phyloP scores from a whole-genome alignment of 2,888 invertebrate species.

The Cephus runcator region DNA sequence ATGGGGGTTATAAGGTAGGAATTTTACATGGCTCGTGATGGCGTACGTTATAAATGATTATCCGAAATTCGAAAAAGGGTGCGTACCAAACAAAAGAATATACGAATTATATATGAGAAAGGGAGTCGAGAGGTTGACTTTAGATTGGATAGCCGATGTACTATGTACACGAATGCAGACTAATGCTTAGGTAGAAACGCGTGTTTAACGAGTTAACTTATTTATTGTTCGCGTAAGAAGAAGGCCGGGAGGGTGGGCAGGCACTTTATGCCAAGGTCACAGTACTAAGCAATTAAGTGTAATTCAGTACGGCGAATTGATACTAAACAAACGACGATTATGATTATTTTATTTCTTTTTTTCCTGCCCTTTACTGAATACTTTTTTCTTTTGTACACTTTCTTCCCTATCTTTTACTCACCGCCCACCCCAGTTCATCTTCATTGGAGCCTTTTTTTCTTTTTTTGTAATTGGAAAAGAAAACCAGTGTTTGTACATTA shows the following conservation, averaged over 20 bases:
- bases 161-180: slow-evolving; percentile 13
- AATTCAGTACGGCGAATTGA: background rate
- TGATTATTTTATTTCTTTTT: background rate
- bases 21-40: background rate
- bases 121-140: background rate
- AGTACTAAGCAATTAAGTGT: background rate
- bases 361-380: background rate
- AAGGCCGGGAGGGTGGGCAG: background rate
- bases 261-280: background rate
- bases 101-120: background rate
- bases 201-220: slow-evolving; percentile 8
- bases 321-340: background rate
- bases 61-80: background rate
- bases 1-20: background rate
- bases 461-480: background rate
- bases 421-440: background rate
- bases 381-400: background rate
- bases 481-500: background rate
- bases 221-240: slow-evolving; percentile 12
- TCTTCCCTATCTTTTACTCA: background rate
- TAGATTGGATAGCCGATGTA: background rate
- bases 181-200: slow-evolving; percentile 5
- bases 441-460: background rate
- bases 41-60: background rate
- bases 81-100: background rate